Percentiles rank a stretch among this genome's conserved stretches.
Conservation (phyloP, 1,140 invertebrate genomes). For the Penaeus chinensis region DNA sequence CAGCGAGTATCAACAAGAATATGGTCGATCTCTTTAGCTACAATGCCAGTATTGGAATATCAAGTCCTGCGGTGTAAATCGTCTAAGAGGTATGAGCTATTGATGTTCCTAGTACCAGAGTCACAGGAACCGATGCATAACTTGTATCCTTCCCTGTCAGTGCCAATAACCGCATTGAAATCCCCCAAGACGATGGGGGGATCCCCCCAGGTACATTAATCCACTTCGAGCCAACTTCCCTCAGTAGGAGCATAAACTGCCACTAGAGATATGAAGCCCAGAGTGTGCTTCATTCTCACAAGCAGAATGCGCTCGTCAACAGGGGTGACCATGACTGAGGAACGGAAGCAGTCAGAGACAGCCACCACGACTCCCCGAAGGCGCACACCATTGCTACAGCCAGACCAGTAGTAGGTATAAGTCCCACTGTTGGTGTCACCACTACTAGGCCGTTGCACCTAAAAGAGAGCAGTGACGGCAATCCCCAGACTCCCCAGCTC, state of each 20-base stretch:
- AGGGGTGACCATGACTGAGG: too few species aligned
- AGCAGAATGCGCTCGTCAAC: too few species aligned
- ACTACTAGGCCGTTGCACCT: too few species aligned
- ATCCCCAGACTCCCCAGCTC: too few species aligned
- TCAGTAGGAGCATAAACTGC: background rate
- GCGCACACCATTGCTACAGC: too few species aligned
- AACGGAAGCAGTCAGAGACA: too few species aligned
- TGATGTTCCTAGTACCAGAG: conserved; percentile 6
- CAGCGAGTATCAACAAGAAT: background rate
- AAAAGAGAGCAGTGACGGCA: too few species aligned
- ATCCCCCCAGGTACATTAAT: background rate
- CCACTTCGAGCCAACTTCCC: background rate
- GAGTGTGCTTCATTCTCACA: too few species aligned
- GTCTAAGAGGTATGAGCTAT: background rate
- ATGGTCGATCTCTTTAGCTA: conserved; percentile 3
- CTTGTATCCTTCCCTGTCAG: background rate
- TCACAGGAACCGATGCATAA: background rate
- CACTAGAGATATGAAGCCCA: too few species aligned
- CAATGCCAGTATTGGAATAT: background rate
- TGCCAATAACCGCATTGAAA: conserved; percentile 7
- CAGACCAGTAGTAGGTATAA: too few species aligned
- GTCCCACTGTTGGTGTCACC: too few species aligned
- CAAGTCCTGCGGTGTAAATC: background rate
- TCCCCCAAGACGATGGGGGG: background rate
- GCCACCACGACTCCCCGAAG: too few species aligned